Percentiles rank a stretch among this genome's conserved stretches.
Evolutionary conservation across 2,797 vertebrate genomes (phyloP).

Genomic region (Micropoecilia bifurca): DNA sequence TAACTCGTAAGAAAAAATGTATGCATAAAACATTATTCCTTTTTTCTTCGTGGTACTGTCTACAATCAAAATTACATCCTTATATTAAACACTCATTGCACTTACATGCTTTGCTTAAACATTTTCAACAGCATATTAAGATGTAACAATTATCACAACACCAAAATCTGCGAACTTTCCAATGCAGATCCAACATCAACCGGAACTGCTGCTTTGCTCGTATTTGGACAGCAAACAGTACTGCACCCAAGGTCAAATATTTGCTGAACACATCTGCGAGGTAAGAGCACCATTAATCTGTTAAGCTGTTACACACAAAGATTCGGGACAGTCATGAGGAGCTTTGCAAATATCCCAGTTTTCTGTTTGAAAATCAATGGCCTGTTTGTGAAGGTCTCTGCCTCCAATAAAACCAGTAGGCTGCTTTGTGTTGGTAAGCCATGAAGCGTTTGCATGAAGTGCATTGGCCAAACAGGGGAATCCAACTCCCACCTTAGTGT

Average conservation of each 20-base stretch:
- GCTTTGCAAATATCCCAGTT: neutral
- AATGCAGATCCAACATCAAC: conserved; percentile 56
- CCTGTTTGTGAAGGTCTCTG: conserved; percentile 5
- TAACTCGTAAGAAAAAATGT: neutral
- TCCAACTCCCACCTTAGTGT: conserved; percentile 74
- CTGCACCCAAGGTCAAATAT: conserved; percentile 82
- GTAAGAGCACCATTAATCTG: conserved; percentile 25
- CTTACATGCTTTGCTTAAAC: neutral
- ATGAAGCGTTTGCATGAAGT: conserved; percentile 52
- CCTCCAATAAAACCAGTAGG: conserved; percentile 21
- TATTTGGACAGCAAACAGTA: conserved; percentile 68
- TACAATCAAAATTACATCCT: neutral
- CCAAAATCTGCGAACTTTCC: conserved; percentile 6
- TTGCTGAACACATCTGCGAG: conserved; percentile 62
- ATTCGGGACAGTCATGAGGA: neutral
- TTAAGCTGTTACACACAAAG: neutral
- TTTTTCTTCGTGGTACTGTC: neutral
- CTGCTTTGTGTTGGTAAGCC: conserved; percentile 30
- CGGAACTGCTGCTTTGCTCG: conserved; percentile 73
- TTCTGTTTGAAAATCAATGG: conserved; percentile 3
- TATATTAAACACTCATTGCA: neutral
- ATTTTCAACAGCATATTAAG: neutral
- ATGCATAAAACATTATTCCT: neutral
- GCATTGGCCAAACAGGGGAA: conserved; percentile 67
- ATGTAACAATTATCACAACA: neutral